Evolutionary conservation across 2,797 vertebrate species (phyloP).

Genomic region (Epinephelus coioides): DNA sequence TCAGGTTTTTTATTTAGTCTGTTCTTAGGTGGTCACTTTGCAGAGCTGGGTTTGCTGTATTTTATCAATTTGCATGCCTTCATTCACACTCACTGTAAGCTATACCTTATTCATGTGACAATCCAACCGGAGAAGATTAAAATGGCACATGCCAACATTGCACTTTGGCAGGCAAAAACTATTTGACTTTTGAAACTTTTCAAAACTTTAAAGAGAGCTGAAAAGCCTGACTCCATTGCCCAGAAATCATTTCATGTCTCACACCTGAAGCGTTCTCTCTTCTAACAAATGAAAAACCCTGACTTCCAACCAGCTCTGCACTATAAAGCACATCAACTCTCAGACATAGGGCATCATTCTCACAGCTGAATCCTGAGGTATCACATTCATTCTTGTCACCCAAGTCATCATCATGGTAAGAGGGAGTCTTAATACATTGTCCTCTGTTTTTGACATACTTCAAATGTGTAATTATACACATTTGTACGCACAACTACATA

Average conservation of each 20-base stretch:
- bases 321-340: background rate
- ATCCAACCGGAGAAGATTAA: background rate
- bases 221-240: background rate
- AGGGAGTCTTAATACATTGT: background rate
- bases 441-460: background rate
- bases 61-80: background rate
- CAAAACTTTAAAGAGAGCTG: background rate
- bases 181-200: background rate
- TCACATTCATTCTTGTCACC: background rate
- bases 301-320: background rate
- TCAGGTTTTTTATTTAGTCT: background rate
- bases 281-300: background rate
- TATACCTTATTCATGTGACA: background rate
- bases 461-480: background rate
- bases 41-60: background rate
- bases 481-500: background rate
- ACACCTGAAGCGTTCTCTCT: background rate
- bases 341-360: constrained; percentile 18
- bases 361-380: constrained; percentile 2
- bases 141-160: background rate
- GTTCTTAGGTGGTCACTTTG: background rate
- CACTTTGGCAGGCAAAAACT: background rate
- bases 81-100: background rate
- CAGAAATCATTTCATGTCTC: constrained; percentile 1
- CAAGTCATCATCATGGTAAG: background rate